Conservation (phyloP, 2,888 invertebrate genomes). For the Nycteola revayana region DNA sequence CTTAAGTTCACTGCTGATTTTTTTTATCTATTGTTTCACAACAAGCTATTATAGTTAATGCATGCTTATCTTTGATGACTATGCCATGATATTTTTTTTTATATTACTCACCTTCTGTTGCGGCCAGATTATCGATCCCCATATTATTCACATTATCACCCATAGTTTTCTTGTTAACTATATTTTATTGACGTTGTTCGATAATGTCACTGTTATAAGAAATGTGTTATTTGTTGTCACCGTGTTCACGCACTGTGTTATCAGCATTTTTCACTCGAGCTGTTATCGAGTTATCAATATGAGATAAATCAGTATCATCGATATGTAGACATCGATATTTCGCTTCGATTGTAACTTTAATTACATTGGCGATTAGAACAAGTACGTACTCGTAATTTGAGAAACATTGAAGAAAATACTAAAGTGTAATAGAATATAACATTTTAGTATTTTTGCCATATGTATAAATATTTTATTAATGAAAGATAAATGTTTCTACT, state of each 20-base stretch:
- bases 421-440: too few relatives aligned
- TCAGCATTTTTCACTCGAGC: slow-evolving; percentile 41
- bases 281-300: slow-evolving; percentile 53
- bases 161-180: neutral
- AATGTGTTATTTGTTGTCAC: slow-evolving; percentile 51
- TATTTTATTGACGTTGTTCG: slow-evolving; percentile 4
- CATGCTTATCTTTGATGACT: too few relatives aligned
- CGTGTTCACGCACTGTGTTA: slow-evolving; percentile 48
- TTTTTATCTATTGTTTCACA: too few relatives aligned
- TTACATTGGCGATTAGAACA: slow-evolving; percentile 17
- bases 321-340: slow-evolving; percentile 32
- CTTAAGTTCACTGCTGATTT: too few relatives aligned
- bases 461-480: too few relatives aligned
- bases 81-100: too few relatives aligned
- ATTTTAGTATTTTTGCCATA: too few relatives aligned
- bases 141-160: slow-evolving; percentile 29
- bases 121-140: slow-evolving; percentile 55
- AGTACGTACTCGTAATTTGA: too few relatives aligned
- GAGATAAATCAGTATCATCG: slow-evolving; percentile 47
- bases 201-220: slow-evolving; percentile 15
- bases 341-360: slow-evolving; percentile 25
- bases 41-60: too few relatives aligned
- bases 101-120: slow-evolving; percentile 49
- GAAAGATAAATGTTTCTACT: too few relatives aligned
- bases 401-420: too few relatives aligned